Conservation (phyloP, 2,888 invertebrate species). For the Piscicola geometra region DNA sequence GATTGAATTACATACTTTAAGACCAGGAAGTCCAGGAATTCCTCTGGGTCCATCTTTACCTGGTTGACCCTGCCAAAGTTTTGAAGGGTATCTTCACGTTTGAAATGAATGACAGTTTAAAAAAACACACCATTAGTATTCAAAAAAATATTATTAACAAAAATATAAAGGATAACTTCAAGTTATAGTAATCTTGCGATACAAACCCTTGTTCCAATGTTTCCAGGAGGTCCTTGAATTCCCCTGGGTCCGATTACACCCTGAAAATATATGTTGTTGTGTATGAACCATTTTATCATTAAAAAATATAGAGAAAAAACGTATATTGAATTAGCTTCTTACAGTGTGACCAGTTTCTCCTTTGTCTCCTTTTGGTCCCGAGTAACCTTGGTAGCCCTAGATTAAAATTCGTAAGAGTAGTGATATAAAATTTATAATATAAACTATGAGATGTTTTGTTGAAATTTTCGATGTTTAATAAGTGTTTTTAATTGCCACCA, state of each 20-base stretch:
- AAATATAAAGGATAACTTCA: too few species aligned
- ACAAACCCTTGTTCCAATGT: conserved; percentile 43
- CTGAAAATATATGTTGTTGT: conserved; percentile 27
- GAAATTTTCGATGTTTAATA: background rate
- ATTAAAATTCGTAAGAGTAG: too few species aligned
- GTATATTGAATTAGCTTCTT: conserved; percentile 9
- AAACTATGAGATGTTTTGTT: background rate
- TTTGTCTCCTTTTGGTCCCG: conserved; percentile 50
- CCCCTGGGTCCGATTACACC: conserved; percentile 43
- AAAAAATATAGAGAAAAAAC: background rate
- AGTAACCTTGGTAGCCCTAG: conserved; percentile 42
- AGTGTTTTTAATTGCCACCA: too few species aligned
- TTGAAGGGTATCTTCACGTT: too few species aligned
- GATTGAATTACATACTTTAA: conserved; percentile 31
- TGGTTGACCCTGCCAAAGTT: conserved; percentile 35
- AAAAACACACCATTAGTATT: too few species aligned
- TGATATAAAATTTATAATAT: background rate
- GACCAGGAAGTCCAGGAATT: conserved; percentile 39
- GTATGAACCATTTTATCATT: background rate
- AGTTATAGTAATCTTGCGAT: too few species aligned
- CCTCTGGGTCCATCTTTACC: conserved; percentile 40
- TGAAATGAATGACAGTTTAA: too few species aligned
- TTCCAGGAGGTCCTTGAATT: conserved; percentile 40
- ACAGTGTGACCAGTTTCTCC: conserved; percentile 44
- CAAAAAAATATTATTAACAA: too few species aligned